Conservation (phyloP, 2,888 invertebrate genomes). For the Polia nebulosa region DNA sequence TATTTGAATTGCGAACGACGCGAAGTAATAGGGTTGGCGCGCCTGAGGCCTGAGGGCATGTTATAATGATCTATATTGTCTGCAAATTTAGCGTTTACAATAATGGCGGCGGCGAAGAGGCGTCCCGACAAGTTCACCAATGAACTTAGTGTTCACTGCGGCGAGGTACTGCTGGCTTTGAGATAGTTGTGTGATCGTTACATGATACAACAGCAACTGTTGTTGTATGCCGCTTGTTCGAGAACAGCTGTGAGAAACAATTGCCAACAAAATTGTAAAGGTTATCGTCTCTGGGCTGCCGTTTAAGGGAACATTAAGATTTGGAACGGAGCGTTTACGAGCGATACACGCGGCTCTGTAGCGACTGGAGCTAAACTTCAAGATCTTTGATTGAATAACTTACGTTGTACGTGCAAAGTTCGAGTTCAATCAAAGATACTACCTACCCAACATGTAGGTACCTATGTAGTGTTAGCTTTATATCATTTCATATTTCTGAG, state of each 20-base stretch:
- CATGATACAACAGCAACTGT: constrained; percentile 30
- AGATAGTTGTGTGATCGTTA: constrained; percentile 44
- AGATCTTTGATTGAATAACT: constrained; percentile 15
- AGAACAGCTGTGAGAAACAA: constrained; percentile 25
- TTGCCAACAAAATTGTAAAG: not conserved
- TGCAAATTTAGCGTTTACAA: constrained; percentile 77
- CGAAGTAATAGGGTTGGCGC: constrained; percentile 74
- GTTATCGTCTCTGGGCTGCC: constrained; percentile 19
- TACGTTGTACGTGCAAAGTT: constrained; percentile 25
- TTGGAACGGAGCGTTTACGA: constrained; percentile 31
- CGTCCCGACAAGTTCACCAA: constrained; percentile 69
- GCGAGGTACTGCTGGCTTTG: constrained; percentile 60
- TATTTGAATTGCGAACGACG: constrained; percentile 78
- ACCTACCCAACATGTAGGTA: too few species aligned
- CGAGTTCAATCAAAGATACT: constrained; percentile 26
- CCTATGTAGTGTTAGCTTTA: too few species aligned
- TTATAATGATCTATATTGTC: constrained; percentile 85
- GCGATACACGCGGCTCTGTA: constrained; percentile 13
- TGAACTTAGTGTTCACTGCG: constrained; percentile 72
- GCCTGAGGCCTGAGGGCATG: constrained; percentile 76
- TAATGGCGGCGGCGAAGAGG: constrained; percentile 56
- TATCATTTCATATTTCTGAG: too few species aligned
- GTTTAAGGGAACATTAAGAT: constrained; percentile 38
- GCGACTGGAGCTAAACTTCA: constrained; percentile 16
- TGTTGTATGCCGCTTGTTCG: constrained; percentile 8